phyloP scores from a whole-genome alignment of 2,888 invertebrate species.

The Monopis laevigella region DNA sequence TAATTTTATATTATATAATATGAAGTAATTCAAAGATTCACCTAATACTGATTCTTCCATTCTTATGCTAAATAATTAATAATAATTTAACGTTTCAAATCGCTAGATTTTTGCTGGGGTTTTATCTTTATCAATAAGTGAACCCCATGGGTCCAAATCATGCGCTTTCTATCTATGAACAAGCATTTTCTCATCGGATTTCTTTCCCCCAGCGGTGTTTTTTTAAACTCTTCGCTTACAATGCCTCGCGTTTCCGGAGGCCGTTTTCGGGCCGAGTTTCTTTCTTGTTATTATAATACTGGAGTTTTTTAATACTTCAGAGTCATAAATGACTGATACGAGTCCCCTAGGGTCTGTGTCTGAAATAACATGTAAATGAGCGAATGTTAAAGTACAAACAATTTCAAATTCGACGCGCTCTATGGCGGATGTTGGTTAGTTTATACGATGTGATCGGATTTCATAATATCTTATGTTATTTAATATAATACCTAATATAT shows the following conservation, averaged over 20 bases:
- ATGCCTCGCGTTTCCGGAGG: slow-evolving; percentile 54
- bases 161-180: too few species aligned
- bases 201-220: slow-evolving; percentile 46
- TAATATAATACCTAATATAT: too few species aligned
- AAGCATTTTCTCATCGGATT: slow-evolving; percentile 67
- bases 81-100: too few species aligned
- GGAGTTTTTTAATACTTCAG: slow-evolving; percentile 65
- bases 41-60: too few species aligned
- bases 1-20: too few species aligned
- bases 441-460: too few species aligned
- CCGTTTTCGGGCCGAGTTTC: slow-evolving; percentile 60
- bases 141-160: too few species aligned
- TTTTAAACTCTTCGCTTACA: slow-evolving; percentile 58
- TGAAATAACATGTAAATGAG: slow-evolving; percentile 67
- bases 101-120: too few species aligned
- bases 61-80: too few species aligned
- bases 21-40: too few species aligned
- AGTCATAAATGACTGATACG: slow-evolving; percentile 65
- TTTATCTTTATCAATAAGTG: too few species aligned
- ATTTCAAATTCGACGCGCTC: slow-evolving; percentile 12
- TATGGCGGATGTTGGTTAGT: not conserved
- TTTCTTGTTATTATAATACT: slow-evolving; percentile 57
- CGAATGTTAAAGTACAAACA: slow-evolving; percentile 39
- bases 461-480: too few species aligned
- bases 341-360: slow-evolving; percentile 58